Evolutionary conservation across 2,888 invertebrate genomes (phyloP), one percentile per base, ranked within the genome.

Genomic region (Elegia similella): DNA sequence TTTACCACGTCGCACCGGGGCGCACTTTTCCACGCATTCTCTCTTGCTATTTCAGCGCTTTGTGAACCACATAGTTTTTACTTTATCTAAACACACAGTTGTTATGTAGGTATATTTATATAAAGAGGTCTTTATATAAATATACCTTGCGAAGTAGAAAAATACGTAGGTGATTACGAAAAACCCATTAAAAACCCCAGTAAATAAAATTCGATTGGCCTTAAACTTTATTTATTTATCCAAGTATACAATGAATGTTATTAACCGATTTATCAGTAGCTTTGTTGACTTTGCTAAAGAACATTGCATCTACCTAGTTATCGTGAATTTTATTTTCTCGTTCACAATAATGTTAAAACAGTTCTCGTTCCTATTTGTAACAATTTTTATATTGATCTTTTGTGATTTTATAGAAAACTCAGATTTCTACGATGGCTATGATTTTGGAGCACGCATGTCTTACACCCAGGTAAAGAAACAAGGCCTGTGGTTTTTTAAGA

Each of bases 381-480:
- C 30, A 0, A 15, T 48, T 42, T 42, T 47, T 17, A 6, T 48
- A 3, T 12, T 46, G 12, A 23, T 15, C n/a, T 54, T 10, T n/a
- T 58, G 62, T 32, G 56, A 50, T 13, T 8, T 53, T 42, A 59
- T 59, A 64, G 61, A 60, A 43, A 62, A 64, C 1, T 55, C 54
- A 54, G 73, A 73, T 61, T 57, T 70, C 1, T 68, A 59, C 13
- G 56, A 63, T 52, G 80, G 80, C 5, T 34, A 69, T 12, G 71
- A 76, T 47, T 81, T 78, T 58, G 74, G 76, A 15, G 68, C 72
- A 1, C 70, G 80, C 10, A 81, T 80, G 80, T 73, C 80, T 0
- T 80, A 78, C 29, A 62, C 13, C 7, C 71, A 80, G 67, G 75
- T 81, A 43, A 80, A 81, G 56, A 79, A 78, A 57, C 73, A 75